Base-by-base conservation (phyloP, 2,888 invertebrate genomes). In the Lysandra coridon region DNA sequence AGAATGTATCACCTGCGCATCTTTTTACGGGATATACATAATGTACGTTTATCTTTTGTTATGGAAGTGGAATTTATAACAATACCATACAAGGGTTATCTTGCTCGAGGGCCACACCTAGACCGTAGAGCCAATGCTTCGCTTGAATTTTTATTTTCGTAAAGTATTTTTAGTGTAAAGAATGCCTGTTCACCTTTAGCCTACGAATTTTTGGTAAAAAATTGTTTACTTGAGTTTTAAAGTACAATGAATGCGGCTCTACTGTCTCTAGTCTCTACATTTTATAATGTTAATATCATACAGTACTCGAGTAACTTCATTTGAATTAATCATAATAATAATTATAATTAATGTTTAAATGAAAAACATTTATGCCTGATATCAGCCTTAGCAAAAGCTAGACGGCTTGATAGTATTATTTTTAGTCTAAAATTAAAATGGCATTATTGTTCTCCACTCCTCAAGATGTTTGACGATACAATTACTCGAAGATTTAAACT, bases 401-500 rank as follows among this genome's bases (percentile, higher is more conserved):
- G 10, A 49, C 12, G 49, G 10, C 10, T 49, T 49, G 49, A 49
- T 0, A 49, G 49, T 49, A 49, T 49, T 12, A 49, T 10, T 49
- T 57, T 57, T 57, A 4, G 17, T 4, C 17, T 57, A 57, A 57
- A 57, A 64, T 64, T 64, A 30, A 23, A 7, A 30, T 30, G 64
- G 83, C 82, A 85, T 83, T 84, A 80, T 81, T 83, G 81, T 82
- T 82, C 81, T 80, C 64, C 79, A 79, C 78, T 80, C 79, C 79
- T 57, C 79, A 77, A 79, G 64, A 80, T 86, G 85, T 86, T 86
- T 85, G 82, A 81, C 80, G 80, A 82, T 83, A 81, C 81, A 81
- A 86, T 87, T 86, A 87, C 85, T 81, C 79, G 81, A 79, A 80
- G 80, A 82, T 82, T 85, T 83, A 84, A 82, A 85, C 85, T 85